Evolutionary conservation across 2,113 vertebrate species (phyloP).

Genomic region (Poecile atricapillus): DNA sequence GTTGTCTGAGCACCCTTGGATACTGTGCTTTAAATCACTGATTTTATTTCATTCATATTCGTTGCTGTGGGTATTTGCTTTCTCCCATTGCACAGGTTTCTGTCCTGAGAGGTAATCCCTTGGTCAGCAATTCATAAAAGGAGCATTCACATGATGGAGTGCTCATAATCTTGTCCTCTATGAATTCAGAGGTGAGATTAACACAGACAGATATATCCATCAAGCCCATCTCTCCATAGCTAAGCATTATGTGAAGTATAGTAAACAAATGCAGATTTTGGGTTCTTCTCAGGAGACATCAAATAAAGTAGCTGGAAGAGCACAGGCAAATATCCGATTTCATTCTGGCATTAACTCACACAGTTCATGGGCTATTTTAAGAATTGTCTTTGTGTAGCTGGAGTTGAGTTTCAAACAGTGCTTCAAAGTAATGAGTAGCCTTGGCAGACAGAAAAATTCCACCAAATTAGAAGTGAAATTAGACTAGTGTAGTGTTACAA

Average conservation of each 20-base stretch:
- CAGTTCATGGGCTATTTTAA: not conserved
- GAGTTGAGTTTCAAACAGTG: not conserved
- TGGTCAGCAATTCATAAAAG: not conserved
- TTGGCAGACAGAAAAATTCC: not conserved
- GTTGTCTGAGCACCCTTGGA: not conserved
- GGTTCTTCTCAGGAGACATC: not conserved
- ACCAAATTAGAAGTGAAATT: not conserved
- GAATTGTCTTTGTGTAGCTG: not conserved
- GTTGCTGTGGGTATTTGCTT: not conserved
- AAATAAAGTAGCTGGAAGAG: not conserved
- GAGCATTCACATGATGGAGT: not conserved
- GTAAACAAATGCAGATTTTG: not conserved
- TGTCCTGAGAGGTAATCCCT: not conserved
- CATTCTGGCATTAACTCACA: conserved; percentile 4
- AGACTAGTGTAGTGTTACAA: not conserved
- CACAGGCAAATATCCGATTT: not conserved
- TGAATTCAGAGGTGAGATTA: not conserved
- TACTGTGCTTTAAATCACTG: not conserved
- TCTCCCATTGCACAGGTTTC: fast-evolving
- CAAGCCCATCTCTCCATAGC: not conserved
- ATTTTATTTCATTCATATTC: not conserved
- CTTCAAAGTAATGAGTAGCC: not conserved
- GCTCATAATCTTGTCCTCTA: not conserved
- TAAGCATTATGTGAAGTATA: not conserved
- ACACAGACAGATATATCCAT: not conserved